Evolutionary conservation across 2,888 invertebrate species (phyloP), one percentile per base, ranked within the genome.

Genomic region (Atethmia centrago): DNA sequence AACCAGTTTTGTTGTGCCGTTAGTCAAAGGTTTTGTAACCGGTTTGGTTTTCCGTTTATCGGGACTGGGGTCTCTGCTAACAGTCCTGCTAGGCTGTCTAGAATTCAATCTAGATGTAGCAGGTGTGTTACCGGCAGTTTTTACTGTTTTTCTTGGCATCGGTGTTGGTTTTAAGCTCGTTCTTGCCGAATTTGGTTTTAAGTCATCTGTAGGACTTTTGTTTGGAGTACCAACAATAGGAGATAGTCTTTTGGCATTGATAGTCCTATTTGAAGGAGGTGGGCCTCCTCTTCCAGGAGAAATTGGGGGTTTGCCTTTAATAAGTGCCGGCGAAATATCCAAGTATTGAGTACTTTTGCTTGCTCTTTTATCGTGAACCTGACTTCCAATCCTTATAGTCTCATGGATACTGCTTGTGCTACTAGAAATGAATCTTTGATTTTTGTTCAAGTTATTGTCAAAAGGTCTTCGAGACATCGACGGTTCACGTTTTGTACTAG

Each of bases 191-290:
- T 87, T 87, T 62, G 94, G 91, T 83, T 95, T 96, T 9, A 87
- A 84, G 70, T 94, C 94, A 79, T 95, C 95, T 49, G 88, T 85
- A n/a, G 96, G 96, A 87, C 94, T 96, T 90, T 96, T 96, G 74
- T 92, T 96, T 47, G 96, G 96, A 14, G 96, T 96, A 2, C 96
- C 96, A 56, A 96, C 96, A 45, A 96, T 96, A 8, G 96, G 96
- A 16, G 96, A 96, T 3, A 96, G 88, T 64, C 96, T 90, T 91
- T 96, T 96, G 19, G 96, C 87, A 73, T 95, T 96, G 4, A 96
- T 94, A 28, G 92, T 84, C 85, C 91, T 95, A 62, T 96, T 96
- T 0, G 95, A 93, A 56, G 96, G 96, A 0, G 96, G 96, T 25
- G 96, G 96, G 0, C 96, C 96, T 71, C 88, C 92, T 89, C 92